Evolutionary conservation across 2,113 vertebrate genomes (phyloP), one percentile per base, ranked within the genome.

Genomic region (Vicugna pacos): DNA sequence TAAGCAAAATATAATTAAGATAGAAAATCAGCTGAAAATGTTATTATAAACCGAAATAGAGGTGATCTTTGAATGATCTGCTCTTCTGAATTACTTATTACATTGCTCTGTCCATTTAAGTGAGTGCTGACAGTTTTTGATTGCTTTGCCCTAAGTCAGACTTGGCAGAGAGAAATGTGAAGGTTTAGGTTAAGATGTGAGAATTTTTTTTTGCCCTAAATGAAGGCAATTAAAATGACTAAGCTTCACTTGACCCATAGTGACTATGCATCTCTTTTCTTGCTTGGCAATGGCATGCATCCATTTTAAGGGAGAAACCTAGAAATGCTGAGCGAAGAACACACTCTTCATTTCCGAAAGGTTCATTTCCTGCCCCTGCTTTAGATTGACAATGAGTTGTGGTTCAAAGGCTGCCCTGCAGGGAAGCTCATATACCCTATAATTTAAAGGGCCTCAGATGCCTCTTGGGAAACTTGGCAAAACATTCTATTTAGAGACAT

Each of bases 401-500:
- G 94, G 96, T 97, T 97, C 86, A 96, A 94, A 97, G 80, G 52
- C 96, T 98, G 69, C 97, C 97, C 96, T 96, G 91, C 91, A 96
- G 97, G 96, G 93, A 97, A 94, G 94, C 96, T 95, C 92, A 93
- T 93, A 89, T 77, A 97, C 91, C 89, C 97, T 96, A 67, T 93
- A 97, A 98, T 98, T 98, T 97, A 97, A 96, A 95, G 96, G 91
- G 69, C 79, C 32, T 96, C 54, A 19, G n/a, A 84, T 3, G 28
- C 79, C 89, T 98, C 86, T 90, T 97, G 89, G 97, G 94, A 97
- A 91, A 93, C 95, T 97, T 97, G 93, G 94, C 97, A 98, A 98
- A 98, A 94, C 94, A 94, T 97, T 97, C 97, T 98, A 95, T 96
- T 98, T 98, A 98, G 96, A 97, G 95, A 95, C 95, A 92, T 94